Conservation (phyloP, 2,113 vertebrate genomes). For the Peucedramus taeniatus region DNA sequence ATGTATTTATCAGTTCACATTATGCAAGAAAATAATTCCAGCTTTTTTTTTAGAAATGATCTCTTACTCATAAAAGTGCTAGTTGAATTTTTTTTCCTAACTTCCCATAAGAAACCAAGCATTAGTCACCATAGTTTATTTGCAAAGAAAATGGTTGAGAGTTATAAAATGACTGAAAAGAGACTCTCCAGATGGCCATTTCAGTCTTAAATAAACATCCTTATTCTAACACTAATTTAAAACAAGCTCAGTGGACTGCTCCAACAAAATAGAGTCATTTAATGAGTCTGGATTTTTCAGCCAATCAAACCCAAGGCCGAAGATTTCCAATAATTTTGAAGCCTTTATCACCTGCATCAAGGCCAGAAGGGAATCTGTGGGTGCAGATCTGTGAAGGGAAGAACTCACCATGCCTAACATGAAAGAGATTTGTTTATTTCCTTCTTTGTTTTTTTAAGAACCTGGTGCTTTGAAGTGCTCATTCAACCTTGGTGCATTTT, state of each 20-base stretch:
- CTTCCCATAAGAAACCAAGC: not conserved
- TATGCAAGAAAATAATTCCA: slow-evolving; percentile 26
- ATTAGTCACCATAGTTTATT: slow-evolving; percentile 54
- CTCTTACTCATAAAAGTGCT: slow-evolving; percentile 8
- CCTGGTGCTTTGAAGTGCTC: not conserved
- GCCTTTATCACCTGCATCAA: not conserved
- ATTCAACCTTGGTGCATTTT: not conserved
- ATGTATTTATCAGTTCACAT: slow-evolving; percentile 22
- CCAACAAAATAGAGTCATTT: slow-evolving; percentile 1
- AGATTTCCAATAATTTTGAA: not conserved
- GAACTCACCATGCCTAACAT: not conserved
- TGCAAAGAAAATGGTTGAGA: slow-evolving; percentile 46
- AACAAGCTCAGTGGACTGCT: not conserved
- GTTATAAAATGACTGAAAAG: slow-evolving; percentile 52
- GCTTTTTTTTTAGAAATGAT: not conserved
- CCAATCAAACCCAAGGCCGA: not conserved
- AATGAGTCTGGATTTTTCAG: slow-evolving; percentile 20
- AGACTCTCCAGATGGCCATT: slow-evolving; percentile 50
- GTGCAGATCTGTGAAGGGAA: not conserved
- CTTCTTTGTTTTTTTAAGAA: not conserved
- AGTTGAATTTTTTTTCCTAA: not conserved
- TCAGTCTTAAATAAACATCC: slow-evolving; percentile 52
- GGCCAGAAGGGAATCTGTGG: not conserved
- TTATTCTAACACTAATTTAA: slow-evolving; percentile 46
- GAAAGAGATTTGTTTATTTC: not conserved